Base-by-base conservation (phyloP, 2,888 invertebrate genomes). In the Tenthredo livida region DNA sequence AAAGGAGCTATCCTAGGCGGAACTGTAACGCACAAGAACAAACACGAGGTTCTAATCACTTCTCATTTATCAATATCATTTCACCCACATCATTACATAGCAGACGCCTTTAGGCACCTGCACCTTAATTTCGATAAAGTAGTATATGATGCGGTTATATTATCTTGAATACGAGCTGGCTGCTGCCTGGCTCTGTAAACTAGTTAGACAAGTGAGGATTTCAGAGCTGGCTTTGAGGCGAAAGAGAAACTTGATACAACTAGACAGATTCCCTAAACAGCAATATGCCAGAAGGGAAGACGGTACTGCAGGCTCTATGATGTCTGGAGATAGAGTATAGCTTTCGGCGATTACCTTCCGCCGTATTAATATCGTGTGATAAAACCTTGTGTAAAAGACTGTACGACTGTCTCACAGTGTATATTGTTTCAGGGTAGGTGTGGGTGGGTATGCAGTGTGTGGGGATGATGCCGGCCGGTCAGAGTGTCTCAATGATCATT, bases 1-100 rank as follows among this genome's bases (percentile, higher is more conserved):
- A 98, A 98, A 78, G 98, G 98, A 3, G 98, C 97, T 92, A 98
- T 98, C 92, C 96, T 95, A 58, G 98, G 98, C 72, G 98, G 97
- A 85, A 98, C 98, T 95, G 94, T 85, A 94, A 92, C 90, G 90
- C 87, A 91, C 89, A 90, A 90, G 86, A 89, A 89, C 88, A 84
- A 85, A 78, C 73, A 77, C 77, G 47, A 73, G 50, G 77, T 54
- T 77, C 77, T 77, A n/a, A 33, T 77, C 10, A 77, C 50, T 54
- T 73, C 47, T 47, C 47, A 47, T 47, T 15, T 15, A 2, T 6
- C 37, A 43, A 43, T 43, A 40, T 40, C 40, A 40, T 47, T 15
- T 12, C 10, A 10, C 40, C 10, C 40, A 43, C 9, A 10, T 43
- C 40, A 10, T 10, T 43, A 10, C 10, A 43, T 43, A 43, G 10